These are phyloP conservation scores for Danio jaintianensis DNA, from an alignment of 2,797 vertebrate species.

Conservation along the genomic window DNA sequence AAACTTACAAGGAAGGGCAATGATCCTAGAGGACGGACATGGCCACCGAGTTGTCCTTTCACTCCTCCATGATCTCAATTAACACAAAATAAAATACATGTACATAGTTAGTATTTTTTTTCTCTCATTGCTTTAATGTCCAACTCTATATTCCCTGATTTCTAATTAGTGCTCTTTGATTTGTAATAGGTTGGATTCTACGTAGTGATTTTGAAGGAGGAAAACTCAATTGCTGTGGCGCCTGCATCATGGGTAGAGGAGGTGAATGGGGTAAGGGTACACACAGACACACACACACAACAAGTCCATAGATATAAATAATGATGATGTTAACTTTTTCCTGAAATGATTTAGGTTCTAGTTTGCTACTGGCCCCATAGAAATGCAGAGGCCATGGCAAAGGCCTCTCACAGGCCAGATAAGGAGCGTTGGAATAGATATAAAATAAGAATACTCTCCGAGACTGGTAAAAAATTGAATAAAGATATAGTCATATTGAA, in stretches of 20 bases:
- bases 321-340: not conserved
- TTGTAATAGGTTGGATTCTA: conserved; percentile 22
- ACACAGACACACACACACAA: not conserved
- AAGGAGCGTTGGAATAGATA: not conserved
- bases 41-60: conserved; percentile 3
- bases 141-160: conserved; percentile 1
- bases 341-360: conserved; percentile 10
- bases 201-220: not conserved
- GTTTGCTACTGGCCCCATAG: conserved; percentile 1
- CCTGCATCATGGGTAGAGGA: conserved; percentile 6
- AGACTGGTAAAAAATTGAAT: too few species aligned
- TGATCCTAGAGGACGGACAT: not conserved
- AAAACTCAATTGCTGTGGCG: conserved; percentile 12
- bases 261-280: conserved; percentile 6
- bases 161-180: conserved; percentile 1
- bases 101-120: conserved; percentile 4
- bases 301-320: not conserved
- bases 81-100: not conserved
- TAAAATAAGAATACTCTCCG: not conserved
- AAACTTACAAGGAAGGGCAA: conserved; percentile 8
- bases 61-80: conserved; percentile 3
- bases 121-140: conserved; percentile 10
- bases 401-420: not conserved
- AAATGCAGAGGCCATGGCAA: not conserved
- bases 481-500: too few species aligned